These are phyloP conservation scores for Hylaea fasciaria DNA, from an alignment of 2,888 invertebrate genomes.

Conservation along the genomic window DNA sequence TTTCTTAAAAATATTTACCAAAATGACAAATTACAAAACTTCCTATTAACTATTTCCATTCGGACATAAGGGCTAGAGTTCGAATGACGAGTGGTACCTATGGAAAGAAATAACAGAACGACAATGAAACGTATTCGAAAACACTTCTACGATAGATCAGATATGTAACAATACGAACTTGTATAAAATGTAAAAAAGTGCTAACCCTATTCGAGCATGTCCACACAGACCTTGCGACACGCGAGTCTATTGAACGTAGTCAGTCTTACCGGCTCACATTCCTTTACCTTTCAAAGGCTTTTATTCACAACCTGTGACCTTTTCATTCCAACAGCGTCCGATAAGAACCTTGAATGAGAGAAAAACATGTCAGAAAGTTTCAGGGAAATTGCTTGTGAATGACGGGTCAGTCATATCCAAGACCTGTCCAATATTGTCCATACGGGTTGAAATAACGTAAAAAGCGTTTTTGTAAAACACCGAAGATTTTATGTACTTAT, in stretches of 20 bases:
- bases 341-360: slow-evolving; percentile 22
- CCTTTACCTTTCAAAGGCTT: slow-evolving; percentile 18
- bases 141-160: too few species aligned
- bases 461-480: too few species aligned
- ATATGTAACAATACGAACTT: too few species aligned
- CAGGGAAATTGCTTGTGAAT: slow-evolving; percentile 13
- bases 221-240: slow-evolving; percentile 25
- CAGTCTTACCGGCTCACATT: slow-evolving; percentile 28
- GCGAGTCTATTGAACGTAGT: slow-evolving; percentile 27
- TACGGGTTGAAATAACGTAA: too few species aligned
- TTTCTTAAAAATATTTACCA: too few species aligned
- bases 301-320: slow-evolving; percentile 31
- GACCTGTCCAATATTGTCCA: background rate
- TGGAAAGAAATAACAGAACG: too few species aligned
- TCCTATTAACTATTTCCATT: too few species aligned
- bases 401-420: slow-evolving; percentile 13
- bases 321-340: slow-evolving; percentile 23
- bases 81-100: too few species aligned
- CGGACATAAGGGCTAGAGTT: too few species aligned
- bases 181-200: background rate
- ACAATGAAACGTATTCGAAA: too few species aligned
- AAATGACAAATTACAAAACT: too few species aligned
- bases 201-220: slow-evolving; percentile 11
- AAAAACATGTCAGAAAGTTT: slow-evolving; percentile 10
- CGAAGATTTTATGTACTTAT: too few species aligned